Percentiles rank a stretch among this genome's conserved stretches.
phyloP scores from a whole-genome alignment of 2,888 invertebrate species.

The Calameuta pallipes region DNA sequence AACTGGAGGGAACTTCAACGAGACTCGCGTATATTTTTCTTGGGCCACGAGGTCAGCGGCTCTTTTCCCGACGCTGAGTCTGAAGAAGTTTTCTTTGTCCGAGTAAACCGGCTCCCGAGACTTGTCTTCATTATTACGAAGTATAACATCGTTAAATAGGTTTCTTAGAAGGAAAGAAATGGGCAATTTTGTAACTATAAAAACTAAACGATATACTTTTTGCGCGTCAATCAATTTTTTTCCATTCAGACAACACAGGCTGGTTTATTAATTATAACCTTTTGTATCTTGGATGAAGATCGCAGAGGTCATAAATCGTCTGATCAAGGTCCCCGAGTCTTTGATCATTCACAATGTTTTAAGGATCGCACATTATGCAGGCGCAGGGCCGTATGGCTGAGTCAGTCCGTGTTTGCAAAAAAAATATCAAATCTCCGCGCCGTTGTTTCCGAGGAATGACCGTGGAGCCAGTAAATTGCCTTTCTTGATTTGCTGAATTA shows the following conservation, averaged over 20 bases:
- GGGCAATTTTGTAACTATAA: not conserved
- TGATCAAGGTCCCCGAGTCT: not conserved
- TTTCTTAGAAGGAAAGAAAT: not conserved
- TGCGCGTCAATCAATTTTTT: not conserved
- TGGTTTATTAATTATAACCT: not conserved
- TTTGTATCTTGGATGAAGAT: not conserved
- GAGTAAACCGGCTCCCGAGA: not conserved
- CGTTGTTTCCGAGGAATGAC: not conserved
- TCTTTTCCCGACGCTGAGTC: not conserved
- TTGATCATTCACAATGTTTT: not conserved
- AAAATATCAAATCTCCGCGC: not conserved
- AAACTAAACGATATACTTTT: not conserved
- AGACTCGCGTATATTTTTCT: not conserved
- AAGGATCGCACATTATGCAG: not conserved
- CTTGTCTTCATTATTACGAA: not conserved
- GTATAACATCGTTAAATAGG: not conserved
- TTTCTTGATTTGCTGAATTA: conserved; percentile 9
- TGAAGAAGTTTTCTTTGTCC: not conserved
- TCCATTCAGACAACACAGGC: not conserved
- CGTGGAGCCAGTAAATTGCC: not conserved
- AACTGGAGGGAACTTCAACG: not conserved
- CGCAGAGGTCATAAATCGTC: not conserved
- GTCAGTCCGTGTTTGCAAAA: not conserved
- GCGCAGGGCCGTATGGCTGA: not conserved
- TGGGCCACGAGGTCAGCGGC: not conserved